Evolutionary conservation across 2,888 invertebrate genomes (phyloP), one percentile per base, ranked within the genome.

Genomic region (Molanna angustata): DNA sequence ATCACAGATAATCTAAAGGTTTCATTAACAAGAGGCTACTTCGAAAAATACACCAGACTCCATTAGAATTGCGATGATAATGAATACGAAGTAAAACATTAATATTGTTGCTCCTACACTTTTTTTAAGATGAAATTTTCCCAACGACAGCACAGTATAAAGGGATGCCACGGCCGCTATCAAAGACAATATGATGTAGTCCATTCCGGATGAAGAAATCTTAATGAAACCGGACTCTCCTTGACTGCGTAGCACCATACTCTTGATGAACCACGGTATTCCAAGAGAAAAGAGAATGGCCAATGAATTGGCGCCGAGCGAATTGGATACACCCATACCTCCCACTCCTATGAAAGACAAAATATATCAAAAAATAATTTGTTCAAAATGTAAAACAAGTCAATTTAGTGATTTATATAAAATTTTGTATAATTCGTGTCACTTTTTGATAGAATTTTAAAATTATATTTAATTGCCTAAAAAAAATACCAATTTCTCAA

Each of bases 311-410:
- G 90, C 90, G 1, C 93, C 93, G 7, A 93, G 69, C 0, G 91
- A 87, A 64, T 93, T 93, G 4, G 91, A 91, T 17, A 93, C 88
- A 0, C 91, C 92, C 75, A 93, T 91, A 19, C 87, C 87, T 11
- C 86, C 90, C 68, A 89, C 84, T 58, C 90, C 91, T 91, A 65
- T 37, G 91, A 39, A 39, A 16, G 2, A 39, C 3, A 39, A 14
- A 39, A 7, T n/a, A 35, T 7, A 7, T 27, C 6, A 27, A 11
- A 33, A n/a, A n/a, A n/a, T n/a, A n/a, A n/a, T n/a, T n/a, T n/a
- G n/a, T n/a, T n/a, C n/a, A n/a, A n/a, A n/a, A n/a, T n/a, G n/a
- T n/a, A n/a, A n/a, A n/a, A n/a, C n/a, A n/a, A n/a, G n/a, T n/a
- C n/a, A n/a, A n/a, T n/a, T n/a, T n/a, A n/a, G n/a, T n/a, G n/a